These are phyloP conservation scores for Siderastrea radians DNA, from an alignment of 92 coral and sea anemone genomes.

Conservation along the genomic window DNA sequence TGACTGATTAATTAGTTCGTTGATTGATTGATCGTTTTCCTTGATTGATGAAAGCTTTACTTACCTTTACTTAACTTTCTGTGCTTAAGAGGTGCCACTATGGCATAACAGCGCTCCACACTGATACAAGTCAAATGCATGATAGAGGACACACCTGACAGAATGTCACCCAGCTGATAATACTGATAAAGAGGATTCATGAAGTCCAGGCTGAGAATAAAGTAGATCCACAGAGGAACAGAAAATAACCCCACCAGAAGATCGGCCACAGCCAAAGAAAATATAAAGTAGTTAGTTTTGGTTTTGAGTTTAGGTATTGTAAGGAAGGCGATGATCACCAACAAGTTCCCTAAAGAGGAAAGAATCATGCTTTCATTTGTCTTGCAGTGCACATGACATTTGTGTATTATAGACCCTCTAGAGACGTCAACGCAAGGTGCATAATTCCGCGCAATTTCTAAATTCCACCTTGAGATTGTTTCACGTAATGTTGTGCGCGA, in stretches of 20 bases:
- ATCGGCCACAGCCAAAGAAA: constrained; percentile 89
- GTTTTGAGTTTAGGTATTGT: constrained; percentile 85
- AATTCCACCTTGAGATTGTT: too few species aligned
- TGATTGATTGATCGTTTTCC: not conserved
- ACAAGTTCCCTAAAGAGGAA: constrained; percentile 59
- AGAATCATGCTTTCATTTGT: not conserved
- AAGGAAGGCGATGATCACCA: constrained; percentile 80
- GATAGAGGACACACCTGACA: constrained; percentile 92
- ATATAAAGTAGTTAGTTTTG: constrained; percentile 90
- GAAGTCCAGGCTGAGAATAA: constrained; percentile 66
- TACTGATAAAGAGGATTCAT: constrained; percentile 49
- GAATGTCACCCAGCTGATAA: constrained; percentile 75
- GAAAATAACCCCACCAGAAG: constrained; percentile 85
- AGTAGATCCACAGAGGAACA: constrained; percentile 87
- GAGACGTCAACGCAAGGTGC: too few species aligned
- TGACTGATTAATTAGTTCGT: not conserved
- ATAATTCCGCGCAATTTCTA: too few species aligned
- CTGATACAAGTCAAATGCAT: constrained; percentile 95
- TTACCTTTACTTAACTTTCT: constrained; percentile 85
- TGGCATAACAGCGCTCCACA: constrained; percentile 95
- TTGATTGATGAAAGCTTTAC: not conserved
- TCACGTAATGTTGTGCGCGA: too few species aligned
- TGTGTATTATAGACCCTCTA: not conserved
- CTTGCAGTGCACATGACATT: not conserved
- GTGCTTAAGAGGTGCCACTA: constrained; percentile 87